A percentile compares a stretch with the other conserved stretches of the same genome.
Evolutionary conservation across 2,888 invertebrate species (phyloP).

Genomic region (Conistra vaccinii): DNA sequence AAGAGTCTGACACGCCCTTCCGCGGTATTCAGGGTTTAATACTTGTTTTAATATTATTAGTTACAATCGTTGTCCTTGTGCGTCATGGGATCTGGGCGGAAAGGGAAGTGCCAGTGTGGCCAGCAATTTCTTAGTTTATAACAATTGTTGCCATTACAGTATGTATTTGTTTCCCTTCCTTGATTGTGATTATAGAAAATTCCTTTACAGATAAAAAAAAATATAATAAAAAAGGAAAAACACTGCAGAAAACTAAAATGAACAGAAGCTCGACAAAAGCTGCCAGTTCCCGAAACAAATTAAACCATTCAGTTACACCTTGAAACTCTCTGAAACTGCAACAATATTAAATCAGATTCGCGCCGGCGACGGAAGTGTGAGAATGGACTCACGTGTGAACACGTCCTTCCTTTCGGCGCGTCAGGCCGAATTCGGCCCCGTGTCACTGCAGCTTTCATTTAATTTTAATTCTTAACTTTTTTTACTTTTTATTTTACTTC

Average conservation of each 20-base stretch:
- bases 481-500: background rate
- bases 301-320: constrained; percentile 61
- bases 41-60: too few relatives aligned
- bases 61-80: too few relatives aligned
- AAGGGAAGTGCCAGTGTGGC: too few relatives aligned
- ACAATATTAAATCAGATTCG: constrained; percentile 66
- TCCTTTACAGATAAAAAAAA: background rate
- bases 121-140: too few relatives aligned
- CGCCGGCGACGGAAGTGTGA: constrained; percentile 57
- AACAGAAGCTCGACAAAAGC: constrained; percentile 41
- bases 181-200: background rate
- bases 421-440: background rate
- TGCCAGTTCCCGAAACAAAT: constrained; percentile 57
- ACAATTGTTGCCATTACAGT: background rate
- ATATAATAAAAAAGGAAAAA: background rate
- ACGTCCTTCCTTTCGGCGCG: constrained; percentile 59
- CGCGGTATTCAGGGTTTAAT: too few relatives aligned
- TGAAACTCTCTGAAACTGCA: constrained; percentile 56
- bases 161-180: background rate
- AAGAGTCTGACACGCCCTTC: too few relatives aligned
- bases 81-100: too few relatives aligned
- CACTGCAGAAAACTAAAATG: constrained; percentile 4
- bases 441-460: constrained; percentile 14
- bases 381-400: constrained; percentile 66
- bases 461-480: background rate